Evolutionary conservation across 2,797 vertebrate species (phyloP).

Genomic region (Semaprochilodus insignis): DNA sequence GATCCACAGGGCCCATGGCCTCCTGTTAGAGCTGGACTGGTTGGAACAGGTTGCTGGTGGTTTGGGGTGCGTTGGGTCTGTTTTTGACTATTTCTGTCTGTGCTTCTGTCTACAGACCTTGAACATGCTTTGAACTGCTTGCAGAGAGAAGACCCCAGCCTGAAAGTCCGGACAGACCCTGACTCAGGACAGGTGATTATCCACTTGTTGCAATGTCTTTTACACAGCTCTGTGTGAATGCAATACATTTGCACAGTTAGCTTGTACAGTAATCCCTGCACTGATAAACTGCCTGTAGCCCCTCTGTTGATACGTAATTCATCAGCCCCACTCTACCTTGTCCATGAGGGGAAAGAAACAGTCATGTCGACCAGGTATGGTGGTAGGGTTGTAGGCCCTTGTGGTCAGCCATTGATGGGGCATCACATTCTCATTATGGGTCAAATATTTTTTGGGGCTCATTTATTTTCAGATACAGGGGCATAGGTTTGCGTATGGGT

Average conservation of each 20-base stretch:
- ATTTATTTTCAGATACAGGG: no score
- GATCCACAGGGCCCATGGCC: no score
- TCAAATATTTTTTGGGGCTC: no score
- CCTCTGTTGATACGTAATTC: not conserved
- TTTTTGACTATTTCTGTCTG: not conserved
- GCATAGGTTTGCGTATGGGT: no score
- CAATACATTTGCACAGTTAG: no score
- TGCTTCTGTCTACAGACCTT: constrained; percentile 79
- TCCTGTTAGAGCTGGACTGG: no score
- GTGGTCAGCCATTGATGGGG: no score
- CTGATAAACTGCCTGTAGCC: not conserved
- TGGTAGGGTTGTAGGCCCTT: not conserved
- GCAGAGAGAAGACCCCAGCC: constrained; percentile 96
- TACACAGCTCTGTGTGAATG: not conserved
- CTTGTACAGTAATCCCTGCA: no score
- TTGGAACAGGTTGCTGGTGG: no score
- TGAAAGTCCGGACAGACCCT: constrained; percentile 91
- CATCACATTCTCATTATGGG: no score
- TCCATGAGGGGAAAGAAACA: not conserved
- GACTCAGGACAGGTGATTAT: constrained; percentile 91
- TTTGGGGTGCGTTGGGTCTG: not conserved
- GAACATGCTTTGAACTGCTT: constrained; percentile 90
- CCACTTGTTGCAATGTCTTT: not conserved
- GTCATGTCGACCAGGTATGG: not conserved
- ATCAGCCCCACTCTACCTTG: not conserved